Conservation (phyloP, 2,113 vertebrate genomes). For the Dendropsophus ebraccatus region DNA sequence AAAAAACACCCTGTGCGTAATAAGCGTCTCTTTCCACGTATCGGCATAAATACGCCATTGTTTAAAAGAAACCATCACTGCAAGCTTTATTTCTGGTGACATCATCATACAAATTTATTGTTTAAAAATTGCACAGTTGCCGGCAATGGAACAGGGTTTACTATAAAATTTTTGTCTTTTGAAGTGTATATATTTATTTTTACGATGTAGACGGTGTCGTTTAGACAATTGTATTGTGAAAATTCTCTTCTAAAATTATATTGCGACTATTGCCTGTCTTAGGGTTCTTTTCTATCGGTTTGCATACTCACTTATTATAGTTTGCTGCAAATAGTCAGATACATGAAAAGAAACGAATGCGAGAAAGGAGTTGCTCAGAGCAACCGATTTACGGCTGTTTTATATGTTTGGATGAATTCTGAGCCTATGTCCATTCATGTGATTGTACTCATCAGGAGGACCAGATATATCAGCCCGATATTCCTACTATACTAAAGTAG, state of each 20-base stretch:
- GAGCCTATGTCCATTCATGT: no score
- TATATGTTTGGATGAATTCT: neutral
- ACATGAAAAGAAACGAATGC: neutral
- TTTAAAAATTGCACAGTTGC: neutral
- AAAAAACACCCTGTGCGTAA: slow-evolving; percentile 23
- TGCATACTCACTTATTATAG: neutral
- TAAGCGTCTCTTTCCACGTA: neutral
- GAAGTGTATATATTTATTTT: neutral
- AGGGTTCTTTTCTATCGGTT: neutral
- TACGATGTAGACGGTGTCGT: neutral
- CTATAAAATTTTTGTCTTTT: neutral
- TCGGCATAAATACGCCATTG: slow-evolving; percentile 38
- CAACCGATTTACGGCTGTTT: no score
- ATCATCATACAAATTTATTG: neutral
- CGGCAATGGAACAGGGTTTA: neutral
- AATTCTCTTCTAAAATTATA: neutral
- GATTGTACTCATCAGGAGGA: no score
- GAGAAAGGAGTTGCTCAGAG: neutral
- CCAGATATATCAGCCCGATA: no score
- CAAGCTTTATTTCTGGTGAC: slow-evolving; percentile 1
- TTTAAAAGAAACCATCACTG: slow-evolving; percentile 4
- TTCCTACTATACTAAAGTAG: no score
- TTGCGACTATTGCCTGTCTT: neutral
- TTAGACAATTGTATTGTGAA: neutral
- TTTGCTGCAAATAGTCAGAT: neutral